These are phyloP conservation scores for Solenodon paradoxus DNA, from an alignment of 2,113 vertebrate genomes.

Conservation along the genomic window DNA sequence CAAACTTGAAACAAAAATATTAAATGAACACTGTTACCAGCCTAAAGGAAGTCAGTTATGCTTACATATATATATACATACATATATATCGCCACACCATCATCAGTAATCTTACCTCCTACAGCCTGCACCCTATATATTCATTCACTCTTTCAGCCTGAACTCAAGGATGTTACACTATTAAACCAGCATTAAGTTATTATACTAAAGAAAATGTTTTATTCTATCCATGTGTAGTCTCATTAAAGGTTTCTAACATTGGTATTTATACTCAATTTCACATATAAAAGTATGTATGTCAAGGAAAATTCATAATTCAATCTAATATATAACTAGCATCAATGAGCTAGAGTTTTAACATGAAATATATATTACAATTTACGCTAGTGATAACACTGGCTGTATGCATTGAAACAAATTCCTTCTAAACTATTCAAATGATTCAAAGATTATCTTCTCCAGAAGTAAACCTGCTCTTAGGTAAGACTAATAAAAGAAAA, in stretches of 20 bases:
- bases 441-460: neutral
- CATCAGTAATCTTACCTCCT: neutral
- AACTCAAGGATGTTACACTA: neutral
- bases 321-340: neutral
- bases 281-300: neutral
- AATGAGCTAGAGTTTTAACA: neutral
- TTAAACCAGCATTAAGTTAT: neutral
- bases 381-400: neutral
- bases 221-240: neutral
- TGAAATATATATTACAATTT: neutral
- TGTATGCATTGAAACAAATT: neutral
- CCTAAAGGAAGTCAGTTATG: neutral
- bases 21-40: neutral
- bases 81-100: neutral
- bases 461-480: neutral
- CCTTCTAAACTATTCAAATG: neutral
- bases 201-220: no score
- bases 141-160: no score
- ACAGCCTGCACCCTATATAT: neutral
- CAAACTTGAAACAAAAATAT: conserved; percentile 14
- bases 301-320: neutral
- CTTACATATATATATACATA: neutral
- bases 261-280: neutral
- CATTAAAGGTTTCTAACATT: neutral
- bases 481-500: no score